phyloP scores from a whole-genome alignment of 2,888 invertebrate genomes.

The Marasmarcha lunaedactyla region DNA sequence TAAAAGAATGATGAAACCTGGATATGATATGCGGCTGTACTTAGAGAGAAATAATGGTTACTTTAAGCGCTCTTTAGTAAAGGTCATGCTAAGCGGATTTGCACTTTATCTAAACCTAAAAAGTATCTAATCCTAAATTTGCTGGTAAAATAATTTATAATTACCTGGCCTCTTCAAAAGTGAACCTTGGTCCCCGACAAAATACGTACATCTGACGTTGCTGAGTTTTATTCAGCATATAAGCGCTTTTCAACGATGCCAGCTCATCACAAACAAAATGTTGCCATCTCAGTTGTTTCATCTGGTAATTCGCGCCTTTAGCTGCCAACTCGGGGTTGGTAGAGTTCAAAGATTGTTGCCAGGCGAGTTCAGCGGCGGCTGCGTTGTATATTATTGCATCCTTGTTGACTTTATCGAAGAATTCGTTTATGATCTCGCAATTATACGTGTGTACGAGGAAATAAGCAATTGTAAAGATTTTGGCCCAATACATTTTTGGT shows the following conservation, averaged over 20 bases:
- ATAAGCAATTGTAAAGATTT: no score
- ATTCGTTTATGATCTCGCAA: constrained; percentile 21
- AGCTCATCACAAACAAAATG: constrained; percentile 30
- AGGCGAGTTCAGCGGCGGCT: constrained; percentile 41
- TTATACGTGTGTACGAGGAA: constrained; percentile 11
- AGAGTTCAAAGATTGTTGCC: constrained; percentile 43
- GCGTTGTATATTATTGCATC: constrained; percentile 34
- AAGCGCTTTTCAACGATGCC: constrained; percentile 21
- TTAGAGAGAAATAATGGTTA: no score
- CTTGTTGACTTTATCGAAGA: constrained; percentile 39
- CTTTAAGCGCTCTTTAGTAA: no score
- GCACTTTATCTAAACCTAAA: no score
- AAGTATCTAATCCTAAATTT: no score
- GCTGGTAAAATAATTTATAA: no score
- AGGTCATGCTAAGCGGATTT: no score
- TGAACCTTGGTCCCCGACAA: constrained; percentile 74
- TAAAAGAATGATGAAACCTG: no score
- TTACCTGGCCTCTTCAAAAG: constrained; percentile 61
- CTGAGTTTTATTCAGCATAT: constrained; percentile 40
- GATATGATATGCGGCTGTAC: no score
- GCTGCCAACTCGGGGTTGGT: constrained; percentile 24
- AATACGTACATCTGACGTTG: constrained; percentile 68
- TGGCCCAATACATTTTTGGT: no score
- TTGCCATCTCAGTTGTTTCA: constrained; percentile 37
- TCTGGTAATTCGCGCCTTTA: constrained; percentile 30